Evolutionary conservation across 2,113 vertebrate genomes (phyloP).

Genomic region (Dicerorhinus sumatrensis): DNA sequence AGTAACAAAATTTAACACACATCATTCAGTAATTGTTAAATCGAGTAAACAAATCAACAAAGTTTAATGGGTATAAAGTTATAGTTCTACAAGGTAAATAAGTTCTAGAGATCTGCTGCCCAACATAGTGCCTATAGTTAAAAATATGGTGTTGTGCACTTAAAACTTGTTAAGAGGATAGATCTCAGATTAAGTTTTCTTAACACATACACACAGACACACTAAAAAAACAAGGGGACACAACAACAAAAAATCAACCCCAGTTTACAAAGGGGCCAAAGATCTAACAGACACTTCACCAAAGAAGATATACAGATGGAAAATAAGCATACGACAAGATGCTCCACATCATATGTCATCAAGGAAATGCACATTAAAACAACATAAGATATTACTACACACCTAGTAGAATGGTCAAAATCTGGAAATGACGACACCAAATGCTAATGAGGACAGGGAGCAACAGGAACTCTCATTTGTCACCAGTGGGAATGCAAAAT

Average conservation of each 20-base stretch:
- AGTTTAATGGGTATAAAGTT: not conserved
- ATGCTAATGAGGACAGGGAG: not conserved
- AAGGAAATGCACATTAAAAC: not conserved
- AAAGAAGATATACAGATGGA: not conserved
- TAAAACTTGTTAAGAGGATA: not conserved
- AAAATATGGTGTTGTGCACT: not conserved
- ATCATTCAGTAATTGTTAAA: slow-evolving; percentile 29
- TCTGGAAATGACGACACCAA: not conserved
- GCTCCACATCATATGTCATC: not conserved
- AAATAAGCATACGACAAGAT: not conserved
- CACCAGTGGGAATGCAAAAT: not conserved
- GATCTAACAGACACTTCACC: not conserved
- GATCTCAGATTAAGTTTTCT: not conserved
- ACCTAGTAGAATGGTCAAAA: not conserved
- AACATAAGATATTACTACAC: not conserved
- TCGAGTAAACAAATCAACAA: not conserved
- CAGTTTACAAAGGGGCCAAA: not conserved
- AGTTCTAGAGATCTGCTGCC: not conserved
- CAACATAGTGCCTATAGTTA: not conserved
- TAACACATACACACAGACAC: not conserved
- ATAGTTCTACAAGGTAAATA: not conserved
- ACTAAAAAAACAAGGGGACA: not conserved
- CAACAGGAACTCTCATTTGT: not conserved
- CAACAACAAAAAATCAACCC: not conserved
- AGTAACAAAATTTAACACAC: not conserved